Evolutionary conservation across 1,140 invertebrate genomes (phyloP).

Genomic region (Drosophila mauritiana): DNA sequence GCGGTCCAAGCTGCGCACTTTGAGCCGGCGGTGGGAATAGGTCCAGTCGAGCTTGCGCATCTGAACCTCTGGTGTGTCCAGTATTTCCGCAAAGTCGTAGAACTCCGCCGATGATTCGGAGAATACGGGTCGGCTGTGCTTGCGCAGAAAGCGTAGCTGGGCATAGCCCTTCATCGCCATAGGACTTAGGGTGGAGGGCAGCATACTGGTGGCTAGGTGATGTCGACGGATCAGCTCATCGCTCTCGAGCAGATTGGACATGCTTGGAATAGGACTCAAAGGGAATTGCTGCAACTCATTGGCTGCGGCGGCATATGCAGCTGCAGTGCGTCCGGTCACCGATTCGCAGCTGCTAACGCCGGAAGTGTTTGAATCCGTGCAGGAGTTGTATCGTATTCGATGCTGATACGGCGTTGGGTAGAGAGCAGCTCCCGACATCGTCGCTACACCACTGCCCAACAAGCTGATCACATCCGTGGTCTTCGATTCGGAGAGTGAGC

Average conservation of each 20-base stretch:
- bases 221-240: constrained; percentile 75
- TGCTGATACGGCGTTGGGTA: constrained; percentile 56
- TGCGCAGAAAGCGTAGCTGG: constrained; percentile 90
- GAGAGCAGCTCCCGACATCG: constrained; percentile 7
- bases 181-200: constrained; percentile 85
- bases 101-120: constrained; percentile 74
- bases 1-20: constrained; percentile 75
- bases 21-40: constrained; percentile 63
- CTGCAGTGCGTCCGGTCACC: constrained; percentile 85
- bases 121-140: constrained; percentile 86
- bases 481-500: constrained; percentile 88
- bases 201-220: constrained; percentile 54
- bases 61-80: constrained; percentile 59
- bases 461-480: constrained; percentile 85
- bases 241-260: constrained; percentile 87
- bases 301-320: constrained; percentile 57
- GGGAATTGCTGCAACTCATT: constrained; percentile 88
- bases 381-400: constrained; percentile 80
- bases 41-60: constrained; percentile 70
- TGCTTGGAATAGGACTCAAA: constrained; percentile 93
- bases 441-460: constrained; percentile 29
- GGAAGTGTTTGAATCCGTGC: constrained; percentile 91
- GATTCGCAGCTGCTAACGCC: constrained; percentile 92
- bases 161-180: constrained; percentile 92
- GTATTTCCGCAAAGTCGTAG: constrained; percentile 70